Evolutionary conservation across 2,888 invertebrate genomes (phyloP), one percentile per base, ranked within the genome.

Genomic region (Apoda limacodes): DNA sequence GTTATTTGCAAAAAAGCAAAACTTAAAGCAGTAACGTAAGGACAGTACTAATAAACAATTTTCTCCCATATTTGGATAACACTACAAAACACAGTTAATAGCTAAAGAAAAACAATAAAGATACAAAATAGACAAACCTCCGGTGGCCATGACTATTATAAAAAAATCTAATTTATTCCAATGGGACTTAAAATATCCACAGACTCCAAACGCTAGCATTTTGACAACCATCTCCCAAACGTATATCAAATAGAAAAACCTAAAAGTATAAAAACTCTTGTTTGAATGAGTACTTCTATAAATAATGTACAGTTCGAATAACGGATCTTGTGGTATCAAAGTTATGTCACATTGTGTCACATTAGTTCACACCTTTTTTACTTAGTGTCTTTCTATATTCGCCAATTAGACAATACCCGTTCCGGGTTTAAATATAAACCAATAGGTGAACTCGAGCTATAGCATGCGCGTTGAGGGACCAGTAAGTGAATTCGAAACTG

Each of bases 141-240:
- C 63, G 9, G 74, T 62, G 6, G 82, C 82, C 53, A 83, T 65
- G 0, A 76, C 54, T 1, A 85, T 65, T 11, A 84, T 82, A 11
- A 74, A 53, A 31, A 84, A 72, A 38, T 85, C 85, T n/a, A 85
- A 52, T 39, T 76, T 78, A 44, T 85, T 84, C 85, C 85, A 85
- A 31, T 81, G 68, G 0, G 82, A 83, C 14, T 60, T 69, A 37
- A 83, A 74, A 43, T 84, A 85, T 1, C 75, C 74, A 3, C 43
- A 25, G 3, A 76, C 34, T 0, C 71, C 66, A 13, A 66, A 45
- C 0, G 64, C 78, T 4, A 62, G 39, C 70, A 78, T 66, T 41
- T 80, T 76, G 3, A 74, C 37, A 0, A 71, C 28, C 78, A 78
- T 74, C 45, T 75, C 72, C 22, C 65, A n/a, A 0, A 80, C 40